These are phyloP conservation scores for Sterna hirundo DNA, from an alignment of 2,113 vertebrate species.

Conservation along the genomic window DNA sequence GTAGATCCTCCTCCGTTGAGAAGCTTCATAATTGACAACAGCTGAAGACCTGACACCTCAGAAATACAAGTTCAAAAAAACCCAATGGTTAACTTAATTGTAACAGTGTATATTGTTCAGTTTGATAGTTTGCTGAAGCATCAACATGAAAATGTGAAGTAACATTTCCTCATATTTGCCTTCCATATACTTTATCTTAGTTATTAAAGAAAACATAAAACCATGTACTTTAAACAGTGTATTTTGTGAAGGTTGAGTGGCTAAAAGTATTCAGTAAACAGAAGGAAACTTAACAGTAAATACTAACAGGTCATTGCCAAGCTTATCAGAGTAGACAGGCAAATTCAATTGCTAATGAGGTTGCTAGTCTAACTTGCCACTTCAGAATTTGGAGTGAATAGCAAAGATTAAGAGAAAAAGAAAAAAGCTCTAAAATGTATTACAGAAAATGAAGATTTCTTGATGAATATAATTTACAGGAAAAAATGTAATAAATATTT, in stretches of 20 bases:
- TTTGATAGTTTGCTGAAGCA: neutral
- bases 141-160: neutral
- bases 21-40: neutral
- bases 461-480: neutral
- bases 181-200: neutral
- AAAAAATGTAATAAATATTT: neutral
- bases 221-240: neutral
- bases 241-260: neutral
- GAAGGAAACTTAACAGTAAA: neutral
- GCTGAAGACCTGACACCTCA: neutral
- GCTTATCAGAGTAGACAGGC: neutral
- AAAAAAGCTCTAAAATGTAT: neutral
- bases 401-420: neutral
- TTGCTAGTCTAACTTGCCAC: neutral
- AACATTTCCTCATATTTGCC: neutral
- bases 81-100: neutral
- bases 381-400: neutral
- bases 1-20: neutral
- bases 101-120: neutral
- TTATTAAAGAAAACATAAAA: neutral
- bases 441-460: neutral
- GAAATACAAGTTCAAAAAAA: neutral
- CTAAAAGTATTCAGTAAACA: neutral
- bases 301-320: neutral
- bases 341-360: slow-evolving; percentile 27